Evolutionary conservation across 2,113 vertebrate species (phyloP).

Genomic region (Pristiophorus japonicus): DNA sequence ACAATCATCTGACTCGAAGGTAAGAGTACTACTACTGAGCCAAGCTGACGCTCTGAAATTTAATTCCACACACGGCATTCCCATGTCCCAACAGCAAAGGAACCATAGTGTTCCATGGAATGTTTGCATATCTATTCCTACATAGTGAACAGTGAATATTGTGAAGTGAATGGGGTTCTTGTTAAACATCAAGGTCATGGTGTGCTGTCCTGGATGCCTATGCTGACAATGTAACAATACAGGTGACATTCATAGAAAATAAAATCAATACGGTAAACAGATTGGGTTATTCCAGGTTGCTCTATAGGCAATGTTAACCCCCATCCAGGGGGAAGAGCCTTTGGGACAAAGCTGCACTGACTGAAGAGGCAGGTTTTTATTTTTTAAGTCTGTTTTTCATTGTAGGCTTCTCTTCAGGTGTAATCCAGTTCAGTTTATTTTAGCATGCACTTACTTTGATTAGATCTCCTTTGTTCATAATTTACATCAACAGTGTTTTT

Average conservation of each 20-base stretch:
- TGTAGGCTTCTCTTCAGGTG: neutral
- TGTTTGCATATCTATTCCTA: neutral
- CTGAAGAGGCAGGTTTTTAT: neutral
- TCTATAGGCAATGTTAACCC: neutral
- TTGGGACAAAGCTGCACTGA: neutral
- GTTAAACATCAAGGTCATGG: neutral
- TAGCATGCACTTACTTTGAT: neutral
- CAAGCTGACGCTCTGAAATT: neutral
- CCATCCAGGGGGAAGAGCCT: neutral
- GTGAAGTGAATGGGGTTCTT: neutral
- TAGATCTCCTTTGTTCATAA: neutral
- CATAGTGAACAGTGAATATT: too few species aligned
- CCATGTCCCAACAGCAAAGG: neutral
- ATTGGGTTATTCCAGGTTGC: neutral
- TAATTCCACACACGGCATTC: neutral
- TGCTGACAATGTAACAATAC: neutral
- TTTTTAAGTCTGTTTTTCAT: too few species aligned
- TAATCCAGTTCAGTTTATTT: neutral
- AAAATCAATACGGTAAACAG: neutral
- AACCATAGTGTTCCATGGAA: neutral
- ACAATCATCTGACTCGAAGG: neutral
- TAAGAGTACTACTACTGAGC: neutral
- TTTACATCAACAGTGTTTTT: neutral
- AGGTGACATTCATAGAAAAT: neutral
- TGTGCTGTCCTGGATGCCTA: neutral